phyloP scores from a whole-genome alignment of 2,797 vertebrate species.

The Salmo trutta region DNA sequence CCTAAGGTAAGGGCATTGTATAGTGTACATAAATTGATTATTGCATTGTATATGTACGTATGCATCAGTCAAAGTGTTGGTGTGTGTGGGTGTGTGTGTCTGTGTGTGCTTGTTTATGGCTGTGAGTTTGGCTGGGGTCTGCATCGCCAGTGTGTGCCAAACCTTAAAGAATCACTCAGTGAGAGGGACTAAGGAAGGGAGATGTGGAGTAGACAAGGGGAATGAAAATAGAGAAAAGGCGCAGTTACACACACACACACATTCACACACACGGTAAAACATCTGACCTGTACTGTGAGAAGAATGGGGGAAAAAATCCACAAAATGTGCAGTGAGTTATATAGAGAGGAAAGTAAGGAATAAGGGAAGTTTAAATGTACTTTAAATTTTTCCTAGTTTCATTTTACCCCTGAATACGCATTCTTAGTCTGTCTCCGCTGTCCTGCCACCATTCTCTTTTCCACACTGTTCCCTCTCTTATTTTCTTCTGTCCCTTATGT shows the following conservation, averaged over 20 bases:
- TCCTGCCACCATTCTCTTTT: slow-evolving; percentile 24
- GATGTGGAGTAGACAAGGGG: slow-evolving; percentile 21
- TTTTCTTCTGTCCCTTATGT: not conserved
- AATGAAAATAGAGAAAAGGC: slow-evolving; percentile 3
- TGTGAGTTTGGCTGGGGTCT: slow-evolving; percentile 25
- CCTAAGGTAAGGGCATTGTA: slow-evolving; percentile 36
- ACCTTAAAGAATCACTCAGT: slow-evolving; percentile 60
- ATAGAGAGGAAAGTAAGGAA: slow-evolving; percentile 38
- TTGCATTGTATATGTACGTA: slow-evolving; percentile 30
- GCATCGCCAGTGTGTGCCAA: slow-evolving; percentile 40
- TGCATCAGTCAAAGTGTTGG: slow-evolving; percentile 38
- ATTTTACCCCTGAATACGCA: slow-evolving; percentile 30
- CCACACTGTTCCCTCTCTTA: not conserved
- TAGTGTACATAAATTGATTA: slow-evolving; percentile 43
- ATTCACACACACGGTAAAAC: not conserved
- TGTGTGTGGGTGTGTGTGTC: not conserved
- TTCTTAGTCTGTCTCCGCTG: slow-evolving; percentile 41
- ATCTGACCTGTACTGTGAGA: not conserved
- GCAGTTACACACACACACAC: not conserved
- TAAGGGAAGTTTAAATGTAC: slow-evolving; percentile 31
- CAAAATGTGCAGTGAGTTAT: slow-evolving; percentile 29
- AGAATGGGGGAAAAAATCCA: slow-evolving; percentile 7
- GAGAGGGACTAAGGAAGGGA: slow-evolving; percentile 56
- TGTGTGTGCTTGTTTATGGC: slow-evolving; percentile 6
- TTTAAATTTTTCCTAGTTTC: slow-evolving; percentile 38